Percentiles rank a stretch among this genome's conserved stretches.
phyloP scores from a whole-genome alignment of 2,888 invertebrate genomes.

The Cheilosia scutellata region DNA sequence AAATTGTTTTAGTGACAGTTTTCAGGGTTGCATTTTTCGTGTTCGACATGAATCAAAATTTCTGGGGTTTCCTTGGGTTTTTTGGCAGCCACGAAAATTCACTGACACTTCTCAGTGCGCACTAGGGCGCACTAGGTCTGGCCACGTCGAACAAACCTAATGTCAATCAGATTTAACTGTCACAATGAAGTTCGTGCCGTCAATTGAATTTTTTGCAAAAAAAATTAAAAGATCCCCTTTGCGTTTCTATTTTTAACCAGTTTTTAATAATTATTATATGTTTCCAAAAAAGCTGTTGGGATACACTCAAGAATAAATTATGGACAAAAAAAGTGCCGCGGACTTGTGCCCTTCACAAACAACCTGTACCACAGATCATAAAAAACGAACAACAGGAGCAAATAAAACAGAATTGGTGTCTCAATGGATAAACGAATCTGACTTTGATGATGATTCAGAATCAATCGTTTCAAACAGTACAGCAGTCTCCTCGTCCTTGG shows the following conservation, averaged over 20 bases:
- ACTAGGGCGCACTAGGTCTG: no score
- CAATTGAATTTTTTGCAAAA: background rate
- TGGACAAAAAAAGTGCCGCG: conserved; percentile 16
- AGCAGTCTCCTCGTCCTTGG: conserved; percentile 56
- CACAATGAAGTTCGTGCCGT: no score
- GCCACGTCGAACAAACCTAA: no score
- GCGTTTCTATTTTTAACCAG: background rate
- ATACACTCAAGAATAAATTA: conserved; percentile 5
- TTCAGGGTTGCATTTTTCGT: no score
- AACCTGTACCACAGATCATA: background rate
- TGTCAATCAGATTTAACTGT: no score
- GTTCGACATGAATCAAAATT: no score
- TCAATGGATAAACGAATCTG: conserved; percentile 54
- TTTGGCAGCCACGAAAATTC: no score
- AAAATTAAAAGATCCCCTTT: background rate
- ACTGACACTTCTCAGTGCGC: no score
- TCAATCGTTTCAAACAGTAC: conserved; percentile 55
- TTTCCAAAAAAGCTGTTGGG: background rate
- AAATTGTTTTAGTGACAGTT: no score
- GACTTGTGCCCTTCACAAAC: background rate
- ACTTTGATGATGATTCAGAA: conserved; percentile 53
- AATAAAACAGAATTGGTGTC: conserved; percentile 42
- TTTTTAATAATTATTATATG: background rate
- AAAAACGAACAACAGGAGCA: background rate
- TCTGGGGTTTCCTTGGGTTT: no score